These are phyloP conservation scores for Atlantisia rogersi DNA, from an alignment of 2,113 vertebrate genomes.

Conservation along the genomic window DNA sequence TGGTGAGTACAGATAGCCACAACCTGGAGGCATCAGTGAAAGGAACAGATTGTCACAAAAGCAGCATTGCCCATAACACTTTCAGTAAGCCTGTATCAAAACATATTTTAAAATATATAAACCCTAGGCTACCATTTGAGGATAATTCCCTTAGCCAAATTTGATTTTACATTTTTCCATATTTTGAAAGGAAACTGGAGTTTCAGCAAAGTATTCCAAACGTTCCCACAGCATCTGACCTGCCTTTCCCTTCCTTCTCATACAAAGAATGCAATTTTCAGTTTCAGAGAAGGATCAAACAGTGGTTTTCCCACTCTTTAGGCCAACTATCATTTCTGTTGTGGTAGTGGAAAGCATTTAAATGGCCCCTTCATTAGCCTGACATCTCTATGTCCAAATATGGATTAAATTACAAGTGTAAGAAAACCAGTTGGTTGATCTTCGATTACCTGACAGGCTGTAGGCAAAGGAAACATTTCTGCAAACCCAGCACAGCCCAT, in stretches of 20 bases:
- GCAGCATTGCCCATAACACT: not conserved
- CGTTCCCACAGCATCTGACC: not conserved
- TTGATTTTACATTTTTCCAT: not conserved
- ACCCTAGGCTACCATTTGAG: not conserved
- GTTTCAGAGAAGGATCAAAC: not conserved
- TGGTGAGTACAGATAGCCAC: not conserved
- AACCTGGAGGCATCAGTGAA: not conserved
- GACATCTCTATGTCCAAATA: not conserved
- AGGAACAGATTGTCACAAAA: not conserved
- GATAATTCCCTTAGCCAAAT: not conserved
- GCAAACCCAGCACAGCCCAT: not conserved
- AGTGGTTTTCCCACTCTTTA: not conserved
- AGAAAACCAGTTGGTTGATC: not conserved
- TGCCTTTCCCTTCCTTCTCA: not conserved
- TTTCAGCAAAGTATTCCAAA: not conserved
- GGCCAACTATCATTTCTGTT: not conserved
- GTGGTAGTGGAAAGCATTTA: not conserved
- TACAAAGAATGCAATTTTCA: not conserved
- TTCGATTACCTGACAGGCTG: not conserved
- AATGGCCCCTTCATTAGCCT: not conserved
- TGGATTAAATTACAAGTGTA: not conserved
- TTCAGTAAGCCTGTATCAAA: not conserved
- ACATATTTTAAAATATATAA: not conserved
- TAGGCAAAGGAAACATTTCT: not conserved
- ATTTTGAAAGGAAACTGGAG: not conserved